These are phyloP conservation scores for Hipposideros larvatus DNA, from an alignment of 2,797 vertebrate species.

Conservation along the genomic window DNA sequence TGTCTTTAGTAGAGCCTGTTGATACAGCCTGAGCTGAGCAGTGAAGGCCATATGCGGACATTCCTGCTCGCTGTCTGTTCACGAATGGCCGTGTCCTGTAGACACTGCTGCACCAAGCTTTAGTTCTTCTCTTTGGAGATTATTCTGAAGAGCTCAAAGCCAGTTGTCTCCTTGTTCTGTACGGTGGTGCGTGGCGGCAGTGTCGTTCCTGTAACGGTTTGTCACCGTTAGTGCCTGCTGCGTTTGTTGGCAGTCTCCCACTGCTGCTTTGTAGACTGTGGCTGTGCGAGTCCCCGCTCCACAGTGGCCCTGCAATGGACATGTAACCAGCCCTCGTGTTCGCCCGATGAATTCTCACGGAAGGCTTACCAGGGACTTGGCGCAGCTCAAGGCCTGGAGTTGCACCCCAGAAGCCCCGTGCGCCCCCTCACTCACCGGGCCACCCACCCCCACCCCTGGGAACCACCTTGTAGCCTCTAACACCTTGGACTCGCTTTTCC, in stretches of 20 bases:
- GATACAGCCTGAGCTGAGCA: background rate
- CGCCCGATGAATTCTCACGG: background rate
- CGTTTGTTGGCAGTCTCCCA: background rate
- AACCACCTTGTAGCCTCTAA: background rate
- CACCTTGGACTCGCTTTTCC: background rate
- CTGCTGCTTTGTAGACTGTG: accelerated
- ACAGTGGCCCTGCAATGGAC: accelerated
- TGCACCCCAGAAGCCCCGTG: background rate
- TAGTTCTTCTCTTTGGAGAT: background rate
- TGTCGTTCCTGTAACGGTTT: accelerated
- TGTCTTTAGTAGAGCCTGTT: background rate
- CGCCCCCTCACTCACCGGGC: accelerated
- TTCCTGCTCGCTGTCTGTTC: no score
- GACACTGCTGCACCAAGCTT: background rate
- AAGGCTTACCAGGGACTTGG: no score
- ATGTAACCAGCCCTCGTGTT: accelerated
- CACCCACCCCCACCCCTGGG: no score
- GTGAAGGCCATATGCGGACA: background rate
- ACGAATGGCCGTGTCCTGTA: accelerated
- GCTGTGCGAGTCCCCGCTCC: accelerated
- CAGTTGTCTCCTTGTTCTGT: background rate
- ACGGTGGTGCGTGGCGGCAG: accelerated
- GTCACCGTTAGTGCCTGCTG: accelerated
- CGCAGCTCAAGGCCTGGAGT: no score
- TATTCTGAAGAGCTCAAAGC: background rate